phyloP scores from a whole-genome alignment of 2,888 invertebrate genomes.

The Lucinisca nassula region DNA sequence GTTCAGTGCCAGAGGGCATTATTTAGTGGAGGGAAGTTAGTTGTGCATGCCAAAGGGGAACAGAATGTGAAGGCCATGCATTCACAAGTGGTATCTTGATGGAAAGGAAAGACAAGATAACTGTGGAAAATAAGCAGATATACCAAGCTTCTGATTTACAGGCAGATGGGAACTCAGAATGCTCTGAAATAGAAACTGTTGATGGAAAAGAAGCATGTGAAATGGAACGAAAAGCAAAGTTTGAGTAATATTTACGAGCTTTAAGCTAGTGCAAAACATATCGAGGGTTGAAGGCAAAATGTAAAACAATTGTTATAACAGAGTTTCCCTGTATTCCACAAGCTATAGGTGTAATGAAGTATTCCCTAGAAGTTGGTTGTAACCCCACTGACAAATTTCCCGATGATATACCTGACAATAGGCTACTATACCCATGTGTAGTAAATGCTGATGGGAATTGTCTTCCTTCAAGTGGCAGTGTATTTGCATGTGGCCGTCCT shows the following conservation, averaged over 20 bases:
- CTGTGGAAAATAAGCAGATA: neutral
- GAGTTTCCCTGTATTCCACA: conserved; percentile 9
- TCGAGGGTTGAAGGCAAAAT: neutral
- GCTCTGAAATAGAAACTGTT: neutral
- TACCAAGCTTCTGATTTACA: neutral
- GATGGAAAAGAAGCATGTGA: no score
- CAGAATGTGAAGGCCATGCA: conserved; percentile 19
- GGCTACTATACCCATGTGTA: neutral
- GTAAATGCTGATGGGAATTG: conserved; percentile 26
- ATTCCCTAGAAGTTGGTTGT: neutral
- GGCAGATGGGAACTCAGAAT: neutral
- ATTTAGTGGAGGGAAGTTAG: conserved; percentile 20
- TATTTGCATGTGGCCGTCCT: conserved; percentile 19
- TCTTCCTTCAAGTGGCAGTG: conserved; percentile 22
- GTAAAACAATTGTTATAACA: neutral
- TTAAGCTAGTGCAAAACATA: neutral
- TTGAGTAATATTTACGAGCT: neutral
- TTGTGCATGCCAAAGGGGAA: conserved; percentile 15
- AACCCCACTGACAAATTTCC: neutral
- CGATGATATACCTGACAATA: neutral
- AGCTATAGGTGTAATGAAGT: neutral
- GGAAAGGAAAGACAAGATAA: no score
- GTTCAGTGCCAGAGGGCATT: neutral
- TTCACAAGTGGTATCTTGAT: neutral
- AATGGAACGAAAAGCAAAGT: neutral